Percentiles rank a stretch among this genome's conserved stretches.
phyloP scores from a whole-genome alignment of 2,113 vertebrate genomes.

The Xenopus tropicalis region DNA sequence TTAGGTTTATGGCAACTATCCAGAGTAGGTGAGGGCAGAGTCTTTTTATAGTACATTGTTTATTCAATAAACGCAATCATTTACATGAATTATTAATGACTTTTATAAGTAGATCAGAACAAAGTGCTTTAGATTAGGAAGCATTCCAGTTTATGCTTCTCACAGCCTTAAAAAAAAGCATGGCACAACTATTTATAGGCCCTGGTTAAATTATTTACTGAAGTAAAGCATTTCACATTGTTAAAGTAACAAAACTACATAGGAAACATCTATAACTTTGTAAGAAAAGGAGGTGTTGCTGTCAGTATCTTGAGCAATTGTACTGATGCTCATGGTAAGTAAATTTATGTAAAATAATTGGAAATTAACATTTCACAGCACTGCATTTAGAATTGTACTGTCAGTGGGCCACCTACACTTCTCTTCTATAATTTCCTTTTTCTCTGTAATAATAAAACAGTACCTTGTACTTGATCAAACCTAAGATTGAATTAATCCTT shows the following conservation, averaged over 20 bases:
- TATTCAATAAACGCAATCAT: constrained; percentile 42
- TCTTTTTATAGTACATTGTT: constrained; percentile 29
- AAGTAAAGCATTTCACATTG: constrained; percentile 5
- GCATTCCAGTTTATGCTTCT: constrained; percentile 25
- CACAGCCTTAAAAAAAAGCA: constrained; percentile 22
- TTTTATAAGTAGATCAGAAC: constrained; percentile 39
- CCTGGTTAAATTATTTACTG: constrained; percentile 25
- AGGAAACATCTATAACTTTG: too few species aligned
- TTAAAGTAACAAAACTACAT: background rate
- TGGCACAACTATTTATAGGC: constrained; percentile 26
- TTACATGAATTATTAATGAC: constrained; percentile 43
- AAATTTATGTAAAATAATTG: too few species aligned
- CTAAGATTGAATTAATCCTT: too few species aligned
- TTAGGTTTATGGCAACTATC: background rate
- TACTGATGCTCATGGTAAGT: too few species aligned
- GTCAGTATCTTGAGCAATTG: too few species aligned
- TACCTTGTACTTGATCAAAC: too few species aligned
- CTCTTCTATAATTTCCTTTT: too few species aligned
- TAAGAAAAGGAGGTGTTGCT: too few species aligned
- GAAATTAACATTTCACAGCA: too few species aligned
- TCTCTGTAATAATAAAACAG: too few species aligned
- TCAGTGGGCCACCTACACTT: too few species aligned
- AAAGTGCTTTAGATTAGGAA: constrained; percentile 38
- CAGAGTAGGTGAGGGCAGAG: constrained; percentile 13
- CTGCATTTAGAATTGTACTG: too few species aligned